These are phyloP conservation scores for Cotesia vestalis DNA, from an alignment of 1,140 invertebrate species.

Conservation along the genomic window DNA sequence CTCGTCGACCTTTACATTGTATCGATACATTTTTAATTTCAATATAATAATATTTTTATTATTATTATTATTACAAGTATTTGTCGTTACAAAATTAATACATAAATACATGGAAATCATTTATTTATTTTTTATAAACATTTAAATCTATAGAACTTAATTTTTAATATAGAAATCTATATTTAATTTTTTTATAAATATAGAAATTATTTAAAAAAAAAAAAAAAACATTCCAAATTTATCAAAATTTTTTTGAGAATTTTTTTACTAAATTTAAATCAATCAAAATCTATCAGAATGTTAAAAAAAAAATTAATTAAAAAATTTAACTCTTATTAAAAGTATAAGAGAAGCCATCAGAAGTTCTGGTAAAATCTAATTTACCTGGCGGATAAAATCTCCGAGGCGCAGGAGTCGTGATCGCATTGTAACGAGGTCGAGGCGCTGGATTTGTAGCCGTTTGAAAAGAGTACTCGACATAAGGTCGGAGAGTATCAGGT, in stretches of 20 bases:
- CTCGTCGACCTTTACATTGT: conserved; percentile 1
- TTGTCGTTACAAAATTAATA: too few species aligned
- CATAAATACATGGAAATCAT: too few species aligned
- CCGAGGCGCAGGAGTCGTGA: conserved; percentile 74
- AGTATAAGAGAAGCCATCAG: conserved; percentile 83
- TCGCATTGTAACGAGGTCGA: conserved; percentile 64
- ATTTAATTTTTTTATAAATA: too few species aligned
- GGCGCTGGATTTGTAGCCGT: conserved; percentile 48
- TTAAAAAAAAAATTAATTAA: not conserved
- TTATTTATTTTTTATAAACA: too few species aligned
- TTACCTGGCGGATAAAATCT: conserved; percentile 84
- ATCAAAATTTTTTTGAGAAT: not conserved
- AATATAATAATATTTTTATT: too few species aligned
- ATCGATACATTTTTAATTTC: not conserved
- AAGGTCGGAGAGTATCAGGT: conserved; percentile 29
- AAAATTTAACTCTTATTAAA: conserved; percentile 72
- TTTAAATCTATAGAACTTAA: too few species aligned
- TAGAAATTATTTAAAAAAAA: too few species aligned
- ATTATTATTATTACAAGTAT: too few species aligned
- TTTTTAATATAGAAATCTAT: too few species aligned
- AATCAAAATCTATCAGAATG: too few species aligned
- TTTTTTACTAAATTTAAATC: too few species aligned
- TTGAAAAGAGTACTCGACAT: conserved; percentile 60
- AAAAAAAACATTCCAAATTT: not conserved
- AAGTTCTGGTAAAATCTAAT: conserved; percentile 82